phyloP scores from a whole-genome alignment of 2,113 vertebrate species.

The Trematomus loennbergii region DNA sequence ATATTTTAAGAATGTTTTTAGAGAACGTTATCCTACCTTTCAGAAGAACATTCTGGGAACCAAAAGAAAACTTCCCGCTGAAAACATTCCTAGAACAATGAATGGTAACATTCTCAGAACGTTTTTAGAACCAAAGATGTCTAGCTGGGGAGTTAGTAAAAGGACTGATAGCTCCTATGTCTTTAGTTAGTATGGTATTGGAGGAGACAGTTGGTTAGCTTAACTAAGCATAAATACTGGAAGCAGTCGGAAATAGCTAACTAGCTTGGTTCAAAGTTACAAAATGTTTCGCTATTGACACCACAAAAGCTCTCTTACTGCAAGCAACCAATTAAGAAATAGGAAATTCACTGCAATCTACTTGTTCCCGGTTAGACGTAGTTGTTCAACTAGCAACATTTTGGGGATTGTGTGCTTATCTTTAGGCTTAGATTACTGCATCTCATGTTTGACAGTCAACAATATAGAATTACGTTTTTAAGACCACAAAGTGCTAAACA shows the following conservation, averaged over 20 bases:
- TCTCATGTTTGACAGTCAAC: not conserved
- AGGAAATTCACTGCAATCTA: not conserved
- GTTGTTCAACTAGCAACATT: not conserved
- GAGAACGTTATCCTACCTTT: no score
- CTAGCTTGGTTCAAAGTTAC: not conserved
- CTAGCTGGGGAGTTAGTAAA: constrained; percentile 2
- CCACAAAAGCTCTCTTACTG: not conserved
- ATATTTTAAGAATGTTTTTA: no score
- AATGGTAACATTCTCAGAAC: no score
- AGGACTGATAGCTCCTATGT: not conserved
- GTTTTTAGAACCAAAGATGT: no score
- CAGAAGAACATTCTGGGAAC: no score
- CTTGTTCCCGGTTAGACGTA: not conserved
- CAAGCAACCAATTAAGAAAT: not conserved
- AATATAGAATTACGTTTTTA: not conserved
- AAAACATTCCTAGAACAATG: no score
- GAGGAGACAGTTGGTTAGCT: no score
- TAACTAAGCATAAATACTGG: not conserved
- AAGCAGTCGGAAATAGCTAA: not conserved
- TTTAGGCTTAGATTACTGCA: not conserved
- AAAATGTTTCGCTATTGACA: no score
- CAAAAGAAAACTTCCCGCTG: no score
- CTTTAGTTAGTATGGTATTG: not conserved
- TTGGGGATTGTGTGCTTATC: not conserved
- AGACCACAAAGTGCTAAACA: not conserved